A percentile compares a stretch with the other conserved stretches of the same genome.
Conservation (phyloP, 1,140 invertebrate species). For the Hesperophylax magnus region DNA sequence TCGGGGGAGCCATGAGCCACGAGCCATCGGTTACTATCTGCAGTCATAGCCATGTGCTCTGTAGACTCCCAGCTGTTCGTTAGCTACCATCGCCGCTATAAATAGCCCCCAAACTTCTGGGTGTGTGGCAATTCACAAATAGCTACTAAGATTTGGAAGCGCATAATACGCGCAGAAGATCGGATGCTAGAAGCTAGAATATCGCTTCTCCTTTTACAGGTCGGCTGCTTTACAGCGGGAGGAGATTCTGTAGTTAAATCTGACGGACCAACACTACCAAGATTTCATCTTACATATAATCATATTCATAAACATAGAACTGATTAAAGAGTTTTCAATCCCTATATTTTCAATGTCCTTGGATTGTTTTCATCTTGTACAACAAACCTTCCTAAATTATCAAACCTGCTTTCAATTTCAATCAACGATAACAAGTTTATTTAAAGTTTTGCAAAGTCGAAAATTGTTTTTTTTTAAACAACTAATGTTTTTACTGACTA, state of each 20-base stretch:
- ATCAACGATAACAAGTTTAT: neutral
- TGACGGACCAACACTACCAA: neutral
- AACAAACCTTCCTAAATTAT: neutral
- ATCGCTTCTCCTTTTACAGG: conserved; percentile 51
- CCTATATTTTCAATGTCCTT: neutral
- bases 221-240: conserved; percentile 7
- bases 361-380: neutral
- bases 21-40: neutral
- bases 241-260: neutral
- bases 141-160: conserved; percentile 25
- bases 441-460: neutral
- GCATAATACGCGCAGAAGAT: conserved; percentile 28
- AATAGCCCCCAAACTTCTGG: conserved; percentile 4
- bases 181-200: conserved; percentile 34
- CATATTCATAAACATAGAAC: neutral
- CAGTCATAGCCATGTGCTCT: conserved; percentile 6
- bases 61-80: conserved; percentile 21
- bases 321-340: neutral
- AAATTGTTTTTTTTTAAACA: neutral
- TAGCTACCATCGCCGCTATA: conserved; percentile 9
- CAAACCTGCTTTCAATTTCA: neutral
- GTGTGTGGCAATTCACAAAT: conserved; percentile 4
- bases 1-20: neutral
- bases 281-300: neutral
- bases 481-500: neutral